Evolutionary conservation across 2,888 invertebrate species (phyloP).

Genomic region (Stictocephala bisonia): DNA sequence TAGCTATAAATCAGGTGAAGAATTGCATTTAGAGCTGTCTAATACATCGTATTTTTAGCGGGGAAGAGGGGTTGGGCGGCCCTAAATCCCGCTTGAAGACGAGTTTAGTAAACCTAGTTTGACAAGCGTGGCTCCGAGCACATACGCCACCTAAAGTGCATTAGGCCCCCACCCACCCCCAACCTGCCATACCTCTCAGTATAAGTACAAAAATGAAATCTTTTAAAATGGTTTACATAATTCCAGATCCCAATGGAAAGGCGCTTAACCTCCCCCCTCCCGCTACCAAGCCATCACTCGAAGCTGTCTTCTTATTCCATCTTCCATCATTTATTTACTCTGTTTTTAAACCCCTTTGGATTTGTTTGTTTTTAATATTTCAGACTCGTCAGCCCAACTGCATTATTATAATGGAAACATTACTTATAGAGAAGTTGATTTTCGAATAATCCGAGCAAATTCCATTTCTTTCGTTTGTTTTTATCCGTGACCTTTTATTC

Average conservation of each 20-base stretch:
- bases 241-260: constrained; percentile 50
- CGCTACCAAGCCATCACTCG: constrained; percentile 8
- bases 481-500: constrained; percentile 14
- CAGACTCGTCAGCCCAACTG: constrained; percentile 34
- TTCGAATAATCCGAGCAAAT: constrained; percentile 36
- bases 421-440: constrained; percentile 39
- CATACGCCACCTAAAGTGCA: constrained; percentile 41
- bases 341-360: constrained; percentile 49
- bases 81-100: constrained; percentile 45
- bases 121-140: constrained; percentile 43
- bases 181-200: constrained; percentile 17
- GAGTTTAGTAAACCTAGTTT: constrained; percentile 43
- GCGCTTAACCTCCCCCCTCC: constrained; percentile 44
- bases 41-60: constrained; percentile 37
- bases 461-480: constrained; percentile 33
- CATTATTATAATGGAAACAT: constrained; percentile 41
- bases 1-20: constrained; percentile 38
- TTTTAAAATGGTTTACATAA: constrained; percentile 57
- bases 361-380: constrained; percentile 50
- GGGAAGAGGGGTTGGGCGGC: constrained; percentile 5
- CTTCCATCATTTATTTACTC: constrained; percentile 50
- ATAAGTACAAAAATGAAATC: constrained; percentile 52
- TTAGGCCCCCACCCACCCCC: constrained; percentile 9
- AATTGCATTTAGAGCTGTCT: constrained; percentile 37
- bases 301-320: constrained; percentile 40